Conservation (phyloP, 2,888 invertebrate species). For the Athrips mouffetella region DNA sequence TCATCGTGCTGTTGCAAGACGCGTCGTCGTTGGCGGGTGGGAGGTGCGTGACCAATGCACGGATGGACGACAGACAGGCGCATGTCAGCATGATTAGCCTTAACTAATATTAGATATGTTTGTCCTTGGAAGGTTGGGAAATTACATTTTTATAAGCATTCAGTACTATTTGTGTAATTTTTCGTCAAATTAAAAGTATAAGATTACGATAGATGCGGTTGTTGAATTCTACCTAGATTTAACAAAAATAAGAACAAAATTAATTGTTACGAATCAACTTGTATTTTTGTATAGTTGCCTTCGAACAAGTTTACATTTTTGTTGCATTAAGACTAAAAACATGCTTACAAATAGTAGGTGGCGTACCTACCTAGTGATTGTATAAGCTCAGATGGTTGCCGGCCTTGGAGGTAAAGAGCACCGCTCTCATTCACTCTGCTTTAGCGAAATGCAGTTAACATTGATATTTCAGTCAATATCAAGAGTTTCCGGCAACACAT, state of each 20-base stretch:
- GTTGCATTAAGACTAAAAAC: neutral
- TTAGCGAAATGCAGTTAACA: conserved; percentile 7
- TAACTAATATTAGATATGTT: conserved; percentile 28
- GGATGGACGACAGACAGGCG: conserved; percentile 30
- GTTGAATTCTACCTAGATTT: no score
- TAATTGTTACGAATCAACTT: neutral
- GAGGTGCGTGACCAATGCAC: conserved; percentile 30
- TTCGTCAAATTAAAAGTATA: no score
- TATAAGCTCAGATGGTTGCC: neutral
- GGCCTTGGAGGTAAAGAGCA: conserved; percentile 7
- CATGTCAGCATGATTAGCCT: conserved; percentile 31
- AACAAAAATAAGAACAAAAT: neutral
- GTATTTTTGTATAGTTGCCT: neutral
- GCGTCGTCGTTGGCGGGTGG: conserved; percentile 19
- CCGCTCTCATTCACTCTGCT: neutral
- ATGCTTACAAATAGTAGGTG: neutral
- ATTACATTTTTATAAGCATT: no score
- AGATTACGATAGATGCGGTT: no score
- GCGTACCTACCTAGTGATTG: neutral
- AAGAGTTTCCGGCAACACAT: conserved; percentile 8
- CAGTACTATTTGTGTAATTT: no score
- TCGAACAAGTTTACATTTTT: neutral
- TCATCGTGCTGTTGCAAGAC: conserved; percentile 8
- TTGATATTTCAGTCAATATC: conserved; percentile 5
- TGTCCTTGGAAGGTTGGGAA: conserved; percentile 42